Conservation (phyloP, 2,113 vertebrate species). For the Aegypius monachus region DNA sequence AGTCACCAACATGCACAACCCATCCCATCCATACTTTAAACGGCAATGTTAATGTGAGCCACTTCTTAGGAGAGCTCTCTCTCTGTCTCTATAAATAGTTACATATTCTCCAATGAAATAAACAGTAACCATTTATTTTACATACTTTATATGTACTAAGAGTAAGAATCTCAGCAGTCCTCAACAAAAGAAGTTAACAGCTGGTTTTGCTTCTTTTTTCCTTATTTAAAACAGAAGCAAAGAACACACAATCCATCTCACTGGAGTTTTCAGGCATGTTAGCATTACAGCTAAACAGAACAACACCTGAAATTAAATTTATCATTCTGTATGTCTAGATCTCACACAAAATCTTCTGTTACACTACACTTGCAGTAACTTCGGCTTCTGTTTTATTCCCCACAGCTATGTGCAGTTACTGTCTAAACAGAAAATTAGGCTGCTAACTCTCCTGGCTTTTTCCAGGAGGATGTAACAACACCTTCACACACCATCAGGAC, state of each 20-base stretch:
- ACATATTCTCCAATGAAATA: neutral
- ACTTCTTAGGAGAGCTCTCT: neutral
- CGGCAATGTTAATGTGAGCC: accelerated
- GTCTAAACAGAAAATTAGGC: neutral
- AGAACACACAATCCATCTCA: neutral
- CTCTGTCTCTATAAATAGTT: neutral
- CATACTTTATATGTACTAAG: neutral
- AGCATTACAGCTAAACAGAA: neutral
- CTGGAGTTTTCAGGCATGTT: neutral
- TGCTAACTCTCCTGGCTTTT: neutral
- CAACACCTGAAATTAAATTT: neutral
- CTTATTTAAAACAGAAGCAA: neutral
- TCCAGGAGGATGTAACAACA: neutral
- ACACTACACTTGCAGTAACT: neutral
- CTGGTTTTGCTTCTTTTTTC: neutral
- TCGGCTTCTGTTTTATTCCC: neutral
- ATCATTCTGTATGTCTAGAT: neutral
- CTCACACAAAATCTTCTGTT: neutral
- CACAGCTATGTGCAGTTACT: neutral
- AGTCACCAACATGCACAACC: neutral
- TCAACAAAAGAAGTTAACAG: neutral
- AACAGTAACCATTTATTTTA: neutral
- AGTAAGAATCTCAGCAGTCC: neutral
- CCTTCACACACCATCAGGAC: neutral
- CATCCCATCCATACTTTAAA: neutral